Percentiles rank a stretch among this genome's conserved stretches.
phyloP scores from a whole-genome alignment of 2,113 vertebrate species.

The Anoura caudifer region DNA sequence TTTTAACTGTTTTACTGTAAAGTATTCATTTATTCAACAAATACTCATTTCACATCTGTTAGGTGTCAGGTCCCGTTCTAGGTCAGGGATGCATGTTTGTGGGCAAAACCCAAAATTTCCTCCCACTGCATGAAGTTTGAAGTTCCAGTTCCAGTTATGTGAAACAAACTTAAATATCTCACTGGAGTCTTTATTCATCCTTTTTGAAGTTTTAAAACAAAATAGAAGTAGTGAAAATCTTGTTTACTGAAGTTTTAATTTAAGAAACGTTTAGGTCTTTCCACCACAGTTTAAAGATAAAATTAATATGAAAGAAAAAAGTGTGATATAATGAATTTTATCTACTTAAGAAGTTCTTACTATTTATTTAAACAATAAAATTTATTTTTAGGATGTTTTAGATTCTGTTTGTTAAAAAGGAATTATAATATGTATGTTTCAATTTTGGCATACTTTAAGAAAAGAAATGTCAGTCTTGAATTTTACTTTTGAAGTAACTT shows the following conservation, averaged over 20 bases:
- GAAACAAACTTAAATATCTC: not conserved
- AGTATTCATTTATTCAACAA: not conserved
- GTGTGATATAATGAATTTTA: not conserved
- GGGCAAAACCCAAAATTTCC: not conserved
- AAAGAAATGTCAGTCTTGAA: not conserved
- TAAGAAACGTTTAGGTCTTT: not conserved
- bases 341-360: not conserved
- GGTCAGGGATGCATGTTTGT: not conserved
- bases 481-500: conserved; percentile 49
- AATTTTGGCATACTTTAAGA: not conserved
- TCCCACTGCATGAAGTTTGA: not conserved
- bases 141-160: not conserved
- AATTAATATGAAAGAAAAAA: not conserved
- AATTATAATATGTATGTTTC: not conserved
- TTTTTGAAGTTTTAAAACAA: conserved; percentile 36
- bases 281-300: conserved; percentile 9
- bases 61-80: not conserved
- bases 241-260: conserved; percentile 22
- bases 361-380: conserved; percentile 34
- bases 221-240: not conserved
- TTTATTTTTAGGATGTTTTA: not conserved
- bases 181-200: not conserved
- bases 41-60: not conserved
- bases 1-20: conserved; percentile 14
- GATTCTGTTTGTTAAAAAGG: not conserved